These are phyloP conservation scores for Halesus radiatus DNA, from an alignment of 1,140 invertebrate genomes.

Conservation along the genomic window DNA sequence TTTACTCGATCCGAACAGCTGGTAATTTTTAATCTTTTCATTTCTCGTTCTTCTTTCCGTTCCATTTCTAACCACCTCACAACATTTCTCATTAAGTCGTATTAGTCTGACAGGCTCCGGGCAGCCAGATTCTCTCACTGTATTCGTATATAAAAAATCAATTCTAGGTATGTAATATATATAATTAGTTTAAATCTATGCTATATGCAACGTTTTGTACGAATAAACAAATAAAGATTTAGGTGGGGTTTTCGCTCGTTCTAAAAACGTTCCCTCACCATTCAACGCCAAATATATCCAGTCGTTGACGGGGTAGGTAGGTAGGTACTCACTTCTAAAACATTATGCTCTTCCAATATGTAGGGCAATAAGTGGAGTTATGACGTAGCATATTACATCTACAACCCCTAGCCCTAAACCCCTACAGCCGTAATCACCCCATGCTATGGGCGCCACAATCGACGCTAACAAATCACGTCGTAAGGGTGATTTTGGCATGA, in stretches of 20 bases:
- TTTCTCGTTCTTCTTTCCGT: no score
- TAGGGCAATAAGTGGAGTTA: conserved; percentile 58
- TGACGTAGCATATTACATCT: conserved; percentile 54
- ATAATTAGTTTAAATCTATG: no score
- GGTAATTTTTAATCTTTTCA: no score
- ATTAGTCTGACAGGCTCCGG: no score
- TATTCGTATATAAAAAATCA: no score
- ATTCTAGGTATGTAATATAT: no score
- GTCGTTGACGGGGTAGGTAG: conserved; percentile 2
- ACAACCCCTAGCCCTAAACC: conserved; percentile 25
- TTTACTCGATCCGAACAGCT: no score
- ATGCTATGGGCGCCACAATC: not conserved
- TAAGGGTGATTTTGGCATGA: conserved; percentile 4
- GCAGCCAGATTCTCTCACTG: no score
- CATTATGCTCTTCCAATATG: conserved; percentile 54
- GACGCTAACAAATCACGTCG: conserved; percentile 5
- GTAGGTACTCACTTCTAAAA: conserved; percentile 39
- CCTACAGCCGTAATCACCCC: not conserved
- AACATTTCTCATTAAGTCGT: no score
- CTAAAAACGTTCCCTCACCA: not conserved
- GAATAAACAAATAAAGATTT: not conserved
- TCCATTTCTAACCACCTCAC: no score
- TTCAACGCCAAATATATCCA: not conserved
- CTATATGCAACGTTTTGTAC: no score
- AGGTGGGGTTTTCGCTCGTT: not conserved